phyloP scores from a whole-genome alignment of 2,797 vertebrate genomes.

The Sebastes taczanowskii region DNA sequence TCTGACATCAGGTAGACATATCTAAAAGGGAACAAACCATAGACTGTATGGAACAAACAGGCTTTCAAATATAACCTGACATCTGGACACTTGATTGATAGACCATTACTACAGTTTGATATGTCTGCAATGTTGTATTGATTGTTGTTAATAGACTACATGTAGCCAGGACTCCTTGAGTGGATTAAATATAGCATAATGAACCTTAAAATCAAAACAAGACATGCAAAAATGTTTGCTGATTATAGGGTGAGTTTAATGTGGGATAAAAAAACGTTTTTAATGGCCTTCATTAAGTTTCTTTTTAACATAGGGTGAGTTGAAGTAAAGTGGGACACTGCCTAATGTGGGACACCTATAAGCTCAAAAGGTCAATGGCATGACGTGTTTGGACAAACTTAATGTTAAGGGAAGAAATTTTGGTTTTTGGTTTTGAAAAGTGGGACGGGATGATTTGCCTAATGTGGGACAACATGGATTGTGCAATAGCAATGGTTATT shows the following conservation, averaged over 20 bases:
- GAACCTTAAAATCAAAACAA: background rate
- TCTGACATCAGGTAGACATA: conserved; percentile 29
- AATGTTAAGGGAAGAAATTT: background rate
- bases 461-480: too few relatives aligned
- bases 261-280: background rate
- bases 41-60: background rate
- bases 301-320: background rate
- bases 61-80: conserved; percentile 33
- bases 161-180: background rate
- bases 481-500: too few relatives aligned
- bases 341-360: background rate
- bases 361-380: background rate
- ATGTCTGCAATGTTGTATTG: conserved; percentile 9
- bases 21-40: background rate
- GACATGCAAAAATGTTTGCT: background rate
- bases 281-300: background rate
- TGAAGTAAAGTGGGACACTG: too few relatives aligned
- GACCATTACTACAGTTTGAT: conserved; percentile 7
- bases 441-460: too few relatives aligned
- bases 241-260: background rate
- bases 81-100: conserved; percentile 37
- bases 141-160: background rate
- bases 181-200: background rate
- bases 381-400: background rate
- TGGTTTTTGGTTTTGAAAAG: too few relatives aligned